A percentile compares a stretch with the other conserved stretches of the same genome.
Conservation (phyloP, 1,140 invertebrate genomes). For the Pogonognathellus flavescens region DNA sequence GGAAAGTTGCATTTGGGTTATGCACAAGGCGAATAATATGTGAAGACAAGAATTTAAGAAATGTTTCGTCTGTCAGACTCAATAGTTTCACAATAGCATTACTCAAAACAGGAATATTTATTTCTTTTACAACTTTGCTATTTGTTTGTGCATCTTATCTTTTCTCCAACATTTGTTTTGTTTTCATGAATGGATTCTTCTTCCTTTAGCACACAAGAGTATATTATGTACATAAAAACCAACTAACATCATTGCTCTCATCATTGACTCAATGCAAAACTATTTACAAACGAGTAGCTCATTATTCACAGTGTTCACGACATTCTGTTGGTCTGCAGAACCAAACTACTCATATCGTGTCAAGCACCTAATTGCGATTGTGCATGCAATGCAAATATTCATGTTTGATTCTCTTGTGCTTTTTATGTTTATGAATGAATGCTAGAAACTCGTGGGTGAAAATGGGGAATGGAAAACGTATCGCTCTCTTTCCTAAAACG, state of each 20-base stretch:
- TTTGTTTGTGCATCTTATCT: conserved; percentile 19
- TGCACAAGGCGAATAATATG: conserved; percentile 1
- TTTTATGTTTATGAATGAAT: conserved; percentile 7
- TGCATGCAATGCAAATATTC: conserved; percentile 25
- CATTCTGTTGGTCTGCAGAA: not conserved
- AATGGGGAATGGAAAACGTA: not conserved
- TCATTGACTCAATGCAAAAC: not conserved
- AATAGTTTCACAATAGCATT: conserved; percentile 30
- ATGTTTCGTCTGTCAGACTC: conserved; percentile 18
- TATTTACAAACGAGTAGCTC: not conserved
- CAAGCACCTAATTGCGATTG: conserved; percentile 36
- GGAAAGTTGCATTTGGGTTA: conserved; percentile 46
- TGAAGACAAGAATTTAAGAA: conserved; percentile 6
- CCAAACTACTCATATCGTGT: conserved; percentile 34
- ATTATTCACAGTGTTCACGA: conserved; percentile 5
- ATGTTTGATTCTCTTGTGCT: not conserved
- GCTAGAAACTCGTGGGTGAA: not conserved
- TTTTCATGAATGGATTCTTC: conserved; percentile 43
- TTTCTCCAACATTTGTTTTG: conserved; percentile 47
- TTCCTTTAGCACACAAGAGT: not conserved
- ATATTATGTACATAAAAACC: not conserved
- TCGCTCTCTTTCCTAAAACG: not conserved
- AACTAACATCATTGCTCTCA: too few species aligned
- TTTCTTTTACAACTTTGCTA: conserved; percentile 23
- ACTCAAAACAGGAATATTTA: conserved; percentile 39